Base-by-base conservation (phyloP, 1,140 invertebrate species). In the Aphaenogaster rudis region DNA sequence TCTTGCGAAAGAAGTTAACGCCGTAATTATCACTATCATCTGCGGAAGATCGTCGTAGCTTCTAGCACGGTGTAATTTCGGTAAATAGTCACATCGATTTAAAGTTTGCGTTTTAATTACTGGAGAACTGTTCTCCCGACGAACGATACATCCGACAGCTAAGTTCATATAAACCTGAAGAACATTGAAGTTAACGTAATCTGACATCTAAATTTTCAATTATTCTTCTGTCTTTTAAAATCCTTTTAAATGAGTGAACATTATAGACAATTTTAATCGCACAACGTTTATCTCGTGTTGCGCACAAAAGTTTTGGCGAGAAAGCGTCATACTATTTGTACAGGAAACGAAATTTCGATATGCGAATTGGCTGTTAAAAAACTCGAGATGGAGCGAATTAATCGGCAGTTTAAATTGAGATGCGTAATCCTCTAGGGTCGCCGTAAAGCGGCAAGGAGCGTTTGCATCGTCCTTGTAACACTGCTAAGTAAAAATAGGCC, bases 11-110 rank as follows among this genome's bases (percentile, higher is more conserved):
- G 86, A 87, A 92, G 91, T 89, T 91, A 86, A 64, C 69, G 54
- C 86, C 67, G 91, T 92, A 92, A 92, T 92, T 92, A 92, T 90
- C 90, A 81, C 89, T 91, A 90, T 92, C 91, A 85, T 89, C 71
- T 71, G 64, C 64, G 66, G 61, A 45, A 69, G 79, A 91, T 91
- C 91, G 87, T 91, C 84, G 85, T 80, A 67, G 71, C 17, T 77
- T 80, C 39, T 85, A 7, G 59, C 48, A 17, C 13, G 39, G 42
- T 78, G 15, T 89, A 87, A 90, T 89, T 72, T 79, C 61, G 39
- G 48, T 79, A 79, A 79, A 78, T 69, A 84, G 80, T 84, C 48
- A 48, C 52, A 71, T 74, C 71, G 69, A 76, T 76, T 84, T 76
- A 84, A 84, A 84, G 80, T 84, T 74, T 63, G 54, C 69, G 54